A percentile compares a stretch with the other conserved stretches of the same genome.
phyloP scores from a whole-genome alignment of 2,797 vertebrate genomes.

The Crocodylus rhombifer region DNA sequence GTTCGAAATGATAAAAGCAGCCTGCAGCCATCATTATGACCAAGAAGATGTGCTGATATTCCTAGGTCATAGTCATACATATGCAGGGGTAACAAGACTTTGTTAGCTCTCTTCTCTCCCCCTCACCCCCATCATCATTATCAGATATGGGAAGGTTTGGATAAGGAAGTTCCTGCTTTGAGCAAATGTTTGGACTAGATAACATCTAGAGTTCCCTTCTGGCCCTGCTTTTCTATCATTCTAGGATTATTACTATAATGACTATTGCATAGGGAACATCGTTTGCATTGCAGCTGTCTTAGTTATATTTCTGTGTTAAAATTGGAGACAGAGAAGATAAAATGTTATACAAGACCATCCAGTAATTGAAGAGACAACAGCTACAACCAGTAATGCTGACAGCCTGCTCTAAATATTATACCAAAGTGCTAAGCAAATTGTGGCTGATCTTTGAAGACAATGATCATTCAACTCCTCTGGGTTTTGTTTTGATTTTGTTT shows the following conservation, averaged over 20 bases:
- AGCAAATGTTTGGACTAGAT: too few relatives aligned
- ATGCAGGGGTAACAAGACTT: neutral
- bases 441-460: neutral
- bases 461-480: neutral
- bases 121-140: neutral
- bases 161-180: neutral
- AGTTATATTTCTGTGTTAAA: neutral
- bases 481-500: too few relatives aligned
- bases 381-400: neutral
- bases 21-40: neutral
- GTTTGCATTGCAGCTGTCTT: neutral
- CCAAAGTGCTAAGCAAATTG: neutral
- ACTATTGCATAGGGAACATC: neutral
- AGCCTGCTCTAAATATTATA: neutral
- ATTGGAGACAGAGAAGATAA: neutral
- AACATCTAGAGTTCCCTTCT: too few relatives aligned
- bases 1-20: slow-evolving; percentile 23
- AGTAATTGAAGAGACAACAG: neutral
- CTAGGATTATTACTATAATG: neutral
- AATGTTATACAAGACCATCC: neutral
- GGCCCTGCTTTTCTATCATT: too few relatives aligned
- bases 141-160: neutral
- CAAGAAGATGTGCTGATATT: slow-evolving; percentile 27
- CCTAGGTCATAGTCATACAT: neutral
- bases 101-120: neutral